Evolutionary conservation across 2,113 vertebrate genomes (phyloP).

Genomic region (Abramis brama): DNA sequence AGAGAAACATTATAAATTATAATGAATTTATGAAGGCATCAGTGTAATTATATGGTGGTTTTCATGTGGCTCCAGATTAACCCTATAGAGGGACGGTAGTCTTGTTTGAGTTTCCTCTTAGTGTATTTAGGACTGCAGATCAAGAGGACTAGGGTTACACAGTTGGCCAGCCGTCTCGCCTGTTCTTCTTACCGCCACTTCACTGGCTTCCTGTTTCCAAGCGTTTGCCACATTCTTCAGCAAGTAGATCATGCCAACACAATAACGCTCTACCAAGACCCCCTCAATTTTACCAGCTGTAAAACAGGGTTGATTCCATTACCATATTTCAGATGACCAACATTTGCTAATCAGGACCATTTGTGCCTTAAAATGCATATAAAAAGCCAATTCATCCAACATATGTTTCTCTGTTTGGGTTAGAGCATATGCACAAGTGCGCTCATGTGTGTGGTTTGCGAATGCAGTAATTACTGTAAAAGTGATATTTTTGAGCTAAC

Average conservation of each 20-base stretch:
- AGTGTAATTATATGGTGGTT: not conserved
- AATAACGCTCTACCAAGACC: conserved; percentile 47
- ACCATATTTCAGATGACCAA: conserved; percentile 29
- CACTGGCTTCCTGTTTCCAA: conserved; percentile 76
- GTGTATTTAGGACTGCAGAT: conserved; percentile 33
- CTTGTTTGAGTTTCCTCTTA: conserved; percentile 28
- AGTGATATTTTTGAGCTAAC: conserved; percentile 34
- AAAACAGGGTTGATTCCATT: conserved; percentile 26
- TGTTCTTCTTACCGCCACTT: conserved; percentile 44
- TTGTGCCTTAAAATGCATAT: not conserved
- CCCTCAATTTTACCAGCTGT: conserved; percentile 51
- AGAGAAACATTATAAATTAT: not conserved
- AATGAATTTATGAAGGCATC: not conserved
- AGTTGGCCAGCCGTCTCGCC: conserved; percentile 17
- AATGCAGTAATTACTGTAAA: conserved; percentile 38
- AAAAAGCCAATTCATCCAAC: not conserved
- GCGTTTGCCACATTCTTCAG: conserved; percentile 74
- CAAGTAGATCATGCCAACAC: conserved; percentile 71
- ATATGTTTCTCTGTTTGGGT: conserved; percentile 23
- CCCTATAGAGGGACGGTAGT: conserved; percentile 20
- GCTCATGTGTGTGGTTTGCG: not conserved
- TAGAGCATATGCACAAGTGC: not conserved
- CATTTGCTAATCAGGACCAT: not conserved
- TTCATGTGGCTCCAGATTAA: conserved; percentile 18
- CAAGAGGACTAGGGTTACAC: not conserved